A percentile compares a stretch with the other conserved stretches of the same genome.
Conservation (phyloP, 2,113 vertebrate genomes). For the Addax nasomaculatus region DNA sequence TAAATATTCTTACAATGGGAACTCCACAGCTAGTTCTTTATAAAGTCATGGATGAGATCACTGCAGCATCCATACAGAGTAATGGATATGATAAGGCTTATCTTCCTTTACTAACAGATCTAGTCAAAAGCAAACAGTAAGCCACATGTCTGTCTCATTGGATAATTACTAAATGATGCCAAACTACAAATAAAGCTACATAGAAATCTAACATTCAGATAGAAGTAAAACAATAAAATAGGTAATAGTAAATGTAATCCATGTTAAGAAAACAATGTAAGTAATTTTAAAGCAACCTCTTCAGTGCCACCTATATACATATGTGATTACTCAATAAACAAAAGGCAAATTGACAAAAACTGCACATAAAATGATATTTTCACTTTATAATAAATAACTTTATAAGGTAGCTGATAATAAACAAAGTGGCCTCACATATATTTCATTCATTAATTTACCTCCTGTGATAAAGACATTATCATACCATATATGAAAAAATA, state of each 20-base stretch:
- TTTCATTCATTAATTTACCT: background rate
- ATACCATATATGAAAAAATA: background rate
- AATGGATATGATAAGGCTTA: background rate
- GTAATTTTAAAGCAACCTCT: background rate
- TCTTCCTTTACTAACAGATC: background rate
- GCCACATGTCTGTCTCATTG: background rate
- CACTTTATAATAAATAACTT: background rate
- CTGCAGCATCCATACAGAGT: background rate
- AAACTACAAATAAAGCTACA: background rate
- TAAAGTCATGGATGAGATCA: background rate
- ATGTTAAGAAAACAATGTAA: background rate
- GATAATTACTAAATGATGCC: background rate
- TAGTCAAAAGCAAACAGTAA: background rate
- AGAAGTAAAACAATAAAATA: background rate
- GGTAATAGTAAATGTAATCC: background rate
- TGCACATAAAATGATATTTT: background rate
- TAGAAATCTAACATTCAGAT: background rate
- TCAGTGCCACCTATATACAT: background rate
- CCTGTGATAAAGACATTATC: background rate
- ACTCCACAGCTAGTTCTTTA: background rate
- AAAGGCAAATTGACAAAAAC: background rate
- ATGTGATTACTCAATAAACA: background rate
- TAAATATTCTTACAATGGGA: background rate
- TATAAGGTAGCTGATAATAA: background rate
- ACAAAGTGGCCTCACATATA: background rate